Evolutionary conservation across 1,140 invertebrate species (phyloP).

Genomic region (Littorina saxatilis): DNA sequence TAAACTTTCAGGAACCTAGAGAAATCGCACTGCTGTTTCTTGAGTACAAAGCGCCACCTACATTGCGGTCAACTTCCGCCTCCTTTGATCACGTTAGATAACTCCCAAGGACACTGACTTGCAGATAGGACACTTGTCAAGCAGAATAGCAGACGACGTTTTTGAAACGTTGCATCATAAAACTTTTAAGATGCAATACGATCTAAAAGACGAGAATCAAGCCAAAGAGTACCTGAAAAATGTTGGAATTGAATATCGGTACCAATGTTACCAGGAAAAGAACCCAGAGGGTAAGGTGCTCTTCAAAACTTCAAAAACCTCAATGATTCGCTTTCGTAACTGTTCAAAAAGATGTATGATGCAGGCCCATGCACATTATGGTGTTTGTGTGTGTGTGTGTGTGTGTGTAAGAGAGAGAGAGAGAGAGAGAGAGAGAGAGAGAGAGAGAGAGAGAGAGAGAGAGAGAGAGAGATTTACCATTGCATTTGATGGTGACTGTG

Average conservation of each 20-base stretch:
- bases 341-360: too few relatives aligned
- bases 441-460: too few relatives aligned
- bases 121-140: not conserved
- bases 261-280: slow-evolving; percentile 91
- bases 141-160: too few relatives aligned
- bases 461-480: too few relatives aligned
- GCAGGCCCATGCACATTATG: not conserved
- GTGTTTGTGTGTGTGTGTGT: not conserved
- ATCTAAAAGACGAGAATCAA: slow-evolving; percentile 90
- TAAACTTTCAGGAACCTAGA: not conserved
- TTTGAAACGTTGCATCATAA: too few relatives aligned
- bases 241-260: slow-evolving; percentile 92
- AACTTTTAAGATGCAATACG: slow-evolving; percentile 54
- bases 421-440: too few relatives aligned
- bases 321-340: too few relatives aligned
- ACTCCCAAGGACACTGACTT: slow-evolving; percentile 25
- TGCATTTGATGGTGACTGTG: too few relatives aligned
- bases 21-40: not conserved
- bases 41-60: slow-evolving; percentile 20
- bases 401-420: too few relatives aligned
- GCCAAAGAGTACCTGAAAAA: slow-evolving; percentile 92
- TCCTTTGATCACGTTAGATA: slow-evolving; percentile 16
- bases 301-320: too few relatives aligned
- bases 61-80: slow-evolving; percentile 26
- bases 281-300: slow-evolving; percentile 83